These are phyloP conservation scores for Amniataba percoides DNA, from an alignment of 2,797 vertebrate genomes.

Conservation along the genomic window DNA sequence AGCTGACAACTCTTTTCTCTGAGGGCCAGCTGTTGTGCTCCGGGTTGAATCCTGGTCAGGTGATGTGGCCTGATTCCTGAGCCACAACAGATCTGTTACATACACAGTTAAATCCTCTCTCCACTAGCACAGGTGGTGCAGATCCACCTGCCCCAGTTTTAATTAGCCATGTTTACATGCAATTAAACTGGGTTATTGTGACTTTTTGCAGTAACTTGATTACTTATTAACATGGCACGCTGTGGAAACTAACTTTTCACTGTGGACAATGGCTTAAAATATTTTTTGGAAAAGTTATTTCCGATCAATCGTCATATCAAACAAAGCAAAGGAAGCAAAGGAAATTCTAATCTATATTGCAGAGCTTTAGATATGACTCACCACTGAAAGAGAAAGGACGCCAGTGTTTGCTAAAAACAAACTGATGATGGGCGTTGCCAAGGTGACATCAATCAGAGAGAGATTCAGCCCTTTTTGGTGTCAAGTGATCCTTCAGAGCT, in stretches of 20 bases:
- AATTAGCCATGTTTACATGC: background rate
- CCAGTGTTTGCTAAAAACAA: background rate
- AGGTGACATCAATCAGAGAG: too few relatives aligned
- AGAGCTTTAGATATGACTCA: background rate
- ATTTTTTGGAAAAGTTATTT: too few relatives aligned
- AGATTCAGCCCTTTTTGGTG: background rate
- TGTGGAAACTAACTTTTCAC: background rate
- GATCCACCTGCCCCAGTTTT: constrained; percentile 5
- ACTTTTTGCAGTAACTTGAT: background rate
- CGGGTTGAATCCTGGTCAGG: background rate
- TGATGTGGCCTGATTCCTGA: constrained; percentile 4
- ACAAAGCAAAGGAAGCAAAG: too few relatives aligned
- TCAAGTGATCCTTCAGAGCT: background rate
- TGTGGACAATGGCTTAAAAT: background rate
- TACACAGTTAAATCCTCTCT: background rate
- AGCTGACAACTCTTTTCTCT: background rate
- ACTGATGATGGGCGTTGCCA: background rate
- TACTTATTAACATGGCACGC: background rate
- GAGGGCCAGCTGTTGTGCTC: background rate
- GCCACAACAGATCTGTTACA: constrained; percentile 25
- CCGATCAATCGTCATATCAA: too few relatives aligned
- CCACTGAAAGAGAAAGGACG: too few relatives aligned
- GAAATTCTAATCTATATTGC: too few relatives aligned
- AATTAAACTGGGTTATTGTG: background rate
- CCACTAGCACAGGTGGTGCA: background rate